Evolutionary conservation across 2,113 vertebrate genomes (phyloP).

Genomic region (Rhinopomastus cyanomelas): DNA sequence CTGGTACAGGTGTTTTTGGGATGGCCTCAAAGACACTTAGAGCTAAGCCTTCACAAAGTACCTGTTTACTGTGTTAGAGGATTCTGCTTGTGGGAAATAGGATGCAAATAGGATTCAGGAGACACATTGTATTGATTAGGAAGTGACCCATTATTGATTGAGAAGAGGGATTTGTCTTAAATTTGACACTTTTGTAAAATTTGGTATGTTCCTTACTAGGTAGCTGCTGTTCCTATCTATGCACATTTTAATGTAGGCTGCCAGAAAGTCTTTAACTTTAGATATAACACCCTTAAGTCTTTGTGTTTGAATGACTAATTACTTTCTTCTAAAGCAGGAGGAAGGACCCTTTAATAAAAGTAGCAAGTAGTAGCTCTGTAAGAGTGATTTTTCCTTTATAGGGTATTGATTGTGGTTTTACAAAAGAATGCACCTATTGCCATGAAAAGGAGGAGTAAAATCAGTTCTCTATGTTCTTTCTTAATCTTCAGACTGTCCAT

Average conservation of each 20-base stretch:
- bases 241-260: neutral
- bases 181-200: neutral
- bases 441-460: neutral
- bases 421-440: neutral
- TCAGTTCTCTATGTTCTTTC: neutral
- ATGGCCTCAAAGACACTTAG: neutral
- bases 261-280: neutral
- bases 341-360: neutral
- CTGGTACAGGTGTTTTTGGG: neutral
- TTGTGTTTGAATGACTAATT: neutral
- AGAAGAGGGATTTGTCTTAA: neutral
- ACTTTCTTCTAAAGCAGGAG: neutral
- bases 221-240: neutral
- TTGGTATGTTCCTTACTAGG: neutral
- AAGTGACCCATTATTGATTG: neutral
- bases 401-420: neutral
- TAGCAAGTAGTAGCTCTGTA: neutral
- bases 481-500: neutral
- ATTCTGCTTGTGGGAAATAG: neutral
- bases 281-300: neutral
- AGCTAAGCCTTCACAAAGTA: neutral
- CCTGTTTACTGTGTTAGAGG: neutral
- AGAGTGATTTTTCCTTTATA: neutral
- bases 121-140: neutral
- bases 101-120: neutral